A percentile compares a stretch with the other conserved stretches of the same genome.
Evolutionary conservation across 2,888 invertebrate genomes (phyloP).

Genomic region (Abrostola tripartita): DNA sequence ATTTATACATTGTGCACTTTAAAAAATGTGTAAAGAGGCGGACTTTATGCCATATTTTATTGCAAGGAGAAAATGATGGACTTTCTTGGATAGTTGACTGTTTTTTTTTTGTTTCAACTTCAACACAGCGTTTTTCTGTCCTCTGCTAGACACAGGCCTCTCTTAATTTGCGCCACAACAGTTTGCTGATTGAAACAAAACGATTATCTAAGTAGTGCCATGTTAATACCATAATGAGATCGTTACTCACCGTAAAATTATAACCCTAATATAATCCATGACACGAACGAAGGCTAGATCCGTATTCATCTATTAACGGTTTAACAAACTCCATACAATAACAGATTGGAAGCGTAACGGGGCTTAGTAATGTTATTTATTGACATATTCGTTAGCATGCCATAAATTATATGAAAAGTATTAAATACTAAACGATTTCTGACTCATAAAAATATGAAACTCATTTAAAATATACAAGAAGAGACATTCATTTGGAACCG

Average conservation of each 20-base stretch:
- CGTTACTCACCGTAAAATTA: constrained; percentile 24
- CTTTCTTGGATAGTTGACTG: too few species aligned
- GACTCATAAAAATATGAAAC: constrained; percentile 61
- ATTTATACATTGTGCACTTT: too few species aligned
- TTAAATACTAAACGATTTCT: constrained; percentile 53
- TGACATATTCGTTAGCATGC: constrained; percentile 73
- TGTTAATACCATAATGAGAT: neutral
- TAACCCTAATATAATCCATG: constrained; percentile 7
- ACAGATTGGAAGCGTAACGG: constrained; percentile 50
- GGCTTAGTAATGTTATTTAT: constrained; percentile 73
- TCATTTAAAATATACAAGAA: constrained; percentile 52
- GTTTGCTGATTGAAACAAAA: too few species aligned
- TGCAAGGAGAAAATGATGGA: too few species aligned
- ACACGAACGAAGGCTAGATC: constrained; percentile 8
- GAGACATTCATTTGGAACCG: constrained; percentile 45
- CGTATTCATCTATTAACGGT: constrained; percentile 20
- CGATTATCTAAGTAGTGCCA: too few species aligned
- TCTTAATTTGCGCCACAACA: too few species aligned
- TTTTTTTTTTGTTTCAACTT: too few species aligned
- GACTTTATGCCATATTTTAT: too few species aligned
- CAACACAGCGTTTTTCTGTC: too few species aligned
- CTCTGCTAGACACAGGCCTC: too few species aligned
- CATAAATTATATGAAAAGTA: constrained; percentile 72
- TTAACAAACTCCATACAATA: constrained; percentile 35
- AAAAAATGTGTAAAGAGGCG: too few species aligned